Evolutionary conservation across 2,797 vertebrate species (phyloP), one percentile per base, ranked within the genome.

Genomic region (Coregonus ussuriensis): DNA sequence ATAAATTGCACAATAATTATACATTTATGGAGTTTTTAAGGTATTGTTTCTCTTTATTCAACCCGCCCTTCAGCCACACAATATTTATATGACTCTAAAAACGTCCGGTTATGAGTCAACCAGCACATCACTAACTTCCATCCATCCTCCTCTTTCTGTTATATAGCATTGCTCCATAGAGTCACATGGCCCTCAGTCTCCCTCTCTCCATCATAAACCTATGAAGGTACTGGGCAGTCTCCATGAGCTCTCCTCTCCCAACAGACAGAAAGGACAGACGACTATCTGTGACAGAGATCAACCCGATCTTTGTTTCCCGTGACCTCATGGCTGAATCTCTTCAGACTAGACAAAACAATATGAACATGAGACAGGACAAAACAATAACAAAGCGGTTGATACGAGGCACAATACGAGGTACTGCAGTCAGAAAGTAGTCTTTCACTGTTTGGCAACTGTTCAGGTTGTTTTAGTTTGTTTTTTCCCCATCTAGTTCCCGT

Each of bases 301-400:
- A 81, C 35, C 7, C 67, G 3, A 29, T 47, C 84, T 9, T 47
- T 89, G 87, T 91, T 89, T 88, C 90, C 90, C 74, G 85, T 88
- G 88, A 90, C 91, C 89, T 89, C 82, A 84, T 63, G 11, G 82
- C 74, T 59, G 18, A 72, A 79, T 69, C 82, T 82, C 72, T 81
- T 81, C 25, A 76, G 59, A 37, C 18, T 84, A 91, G 89, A 90
- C 88, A 88, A 83, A 91, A 92, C 89, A 92, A 82, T 81, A 78
- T 86, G 16, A 69, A 71, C 56, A 75, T 37, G 31, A 71, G 72
- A 71, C 47, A 16, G 3, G 66, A 54, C 54, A n/a, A 52, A 18
- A 18, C 5, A 21, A 16, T 72, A 52, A 51, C 51, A 56, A 25
- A 66, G 63, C 31, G 53, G 52, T 18, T 33, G 35, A 66, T 13